phyloP scores from a whole-genome alignment of 2,888 invertebrate species.

The Hemaris fuciformis region DNA sequence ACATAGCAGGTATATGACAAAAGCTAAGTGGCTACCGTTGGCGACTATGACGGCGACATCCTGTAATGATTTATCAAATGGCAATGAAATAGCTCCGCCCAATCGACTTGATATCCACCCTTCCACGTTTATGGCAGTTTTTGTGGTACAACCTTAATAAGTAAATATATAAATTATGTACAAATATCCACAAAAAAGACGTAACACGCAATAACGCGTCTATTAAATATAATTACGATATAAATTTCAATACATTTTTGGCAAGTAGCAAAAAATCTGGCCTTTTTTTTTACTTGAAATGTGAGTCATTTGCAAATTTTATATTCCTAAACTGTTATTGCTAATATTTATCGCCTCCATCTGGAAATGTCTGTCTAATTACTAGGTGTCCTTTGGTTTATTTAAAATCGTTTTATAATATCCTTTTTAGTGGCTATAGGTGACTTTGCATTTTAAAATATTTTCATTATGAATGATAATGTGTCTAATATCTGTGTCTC shows the following conservation, averaged over 20 bases:
- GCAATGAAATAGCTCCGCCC: constrained; percentile 16
- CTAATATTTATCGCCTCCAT: neutral
- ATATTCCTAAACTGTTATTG: neutral
- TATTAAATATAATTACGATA: constrained; percentile 27
- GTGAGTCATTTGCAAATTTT: neutral
- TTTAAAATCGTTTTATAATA: neutral
- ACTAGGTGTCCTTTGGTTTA: neutral
- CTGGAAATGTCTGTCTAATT: neutral
- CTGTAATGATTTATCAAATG: constrained; percentile 25
- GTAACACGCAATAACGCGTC: constrained; percentile 4
- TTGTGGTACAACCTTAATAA: neutral
- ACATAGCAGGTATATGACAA: constrained; percentile 3
- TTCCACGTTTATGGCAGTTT: constrained; percentile 14
- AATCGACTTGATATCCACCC: constrained; percentile 25
- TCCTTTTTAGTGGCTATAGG: neutral
- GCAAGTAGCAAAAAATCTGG: constrained; percentile 1
- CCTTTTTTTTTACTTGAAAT: neutral
- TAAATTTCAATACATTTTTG: constrained; percentile 25
- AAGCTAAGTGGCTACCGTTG: constrained; percentile 2
- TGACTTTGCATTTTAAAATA: neutral
- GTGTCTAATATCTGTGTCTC: neutral
- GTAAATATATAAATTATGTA: neutral
- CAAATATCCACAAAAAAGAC: neutral
- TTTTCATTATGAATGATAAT: neutral
- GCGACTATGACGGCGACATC: constrained; percentile 10